A percentile compares a stretch with the other conserved stretches of the same genome.
Conservation (phyloP, 2,797 vertebrate species). For the Petrocephalus sullivani region DNA sequence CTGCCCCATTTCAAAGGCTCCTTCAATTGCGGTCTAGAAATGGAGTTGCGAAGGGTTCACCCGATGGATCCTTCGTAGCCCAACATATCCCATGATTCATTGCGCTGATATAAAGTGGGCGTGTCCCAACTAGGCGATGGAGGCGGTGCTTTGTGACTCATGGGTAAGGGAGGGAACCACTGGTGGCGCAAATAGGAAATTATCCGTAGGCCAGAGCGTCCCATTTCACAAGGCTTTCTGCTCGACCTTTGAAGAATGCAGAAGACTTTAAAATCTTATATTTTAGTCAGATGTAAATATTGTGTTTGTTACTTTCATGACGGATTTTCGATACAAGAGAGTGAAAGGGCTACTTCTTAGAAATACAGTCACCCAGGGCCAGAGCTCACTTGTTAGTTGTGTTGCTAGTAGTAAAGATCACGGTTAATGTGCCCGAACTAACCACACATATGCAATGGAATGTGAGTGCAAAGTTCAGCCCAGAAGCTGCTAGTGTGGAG, state of each 20-base stretch:
- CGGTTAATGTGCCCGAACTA: slow-evolving; percentile 60
- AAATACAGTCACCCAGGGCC: slow-evolving; percentile 39
- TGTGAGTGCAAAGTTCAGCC: slow-evolving; percentile 73
- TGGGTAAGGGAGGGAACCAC: neutral
- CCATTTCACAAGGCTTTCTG: neutral
- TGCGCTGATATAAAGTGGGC: neutral
- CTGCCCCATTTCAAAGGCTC: neutral
- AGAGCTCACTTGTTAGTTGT: slow-evolving; percentile 34
- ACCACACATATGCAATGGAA: slow-evolving; percentile 72
- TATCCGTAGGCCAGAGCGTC: neutral
- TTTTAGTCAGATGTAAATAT: neutral
- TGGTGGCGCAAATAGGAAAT: neutral
- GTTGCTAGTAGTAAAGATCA: slow-evolving; percentile 29
- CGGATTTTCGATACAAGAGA: neutral
- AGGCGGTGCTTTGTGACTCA: neutral
- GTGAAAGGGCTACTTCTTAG: neutral
- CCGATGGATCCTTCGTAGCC: neutral
- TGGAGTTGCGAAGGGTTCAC: neutral
- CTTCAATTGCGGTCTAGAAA: neutral
- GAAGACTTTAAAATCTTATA: neutral
- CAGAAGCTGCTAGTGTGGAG: slow-evolving; percentile 91
- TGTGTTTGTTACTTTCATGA: neutral
- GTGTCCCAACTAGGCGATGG: neutral
- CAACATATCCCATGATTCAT: neutral
- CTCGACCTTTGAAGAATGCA: neutral